A percentile compares a stretch with the other conserved stretches of the same genome.
Conservation (phyloP, 1,140 invertebrate genomes). For the Macrobrachium rosenbergii region DNA sequence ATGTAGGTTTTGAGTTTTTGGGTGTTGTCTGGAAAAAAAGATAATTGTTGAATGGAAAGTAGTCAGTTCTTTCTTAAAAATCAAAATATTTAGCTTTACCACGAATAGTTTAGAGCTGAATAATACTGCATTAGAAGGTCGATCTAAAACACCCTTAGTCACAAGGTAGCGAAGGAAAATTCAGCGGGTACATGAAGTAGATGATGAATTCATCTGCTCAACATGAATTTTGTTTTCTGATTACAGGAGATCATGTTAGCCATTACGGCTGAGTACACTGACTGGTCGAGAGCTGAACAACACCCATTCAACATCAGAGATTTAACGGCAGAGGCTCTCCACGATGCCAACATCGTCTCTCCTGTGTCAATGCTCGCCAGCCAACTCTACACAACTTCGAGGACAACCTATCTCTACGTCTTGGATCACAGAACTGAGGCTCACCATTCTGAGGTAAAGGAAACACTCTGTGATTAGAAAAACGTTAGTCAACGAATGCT, state of each 20-base stretch:
- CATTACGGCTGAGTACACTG: constrained; percentile 94
- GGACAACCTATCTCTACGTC: constrained; percentile 89
- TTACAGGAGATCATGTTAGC: constrained; percentile 75
- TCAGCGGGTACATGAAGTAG: background rate
- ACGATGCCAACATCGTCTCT: constrained; percentile 81
- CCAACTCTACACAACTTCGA: constrained; percentile 73
- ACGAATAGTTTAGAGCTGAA: too few relatives aligned
- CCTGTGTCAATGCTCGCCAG: constrained; percentile 88
- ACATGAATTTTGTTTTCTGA: constrained; percentile 66
- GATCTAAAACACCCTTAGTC: too few relatives aligned
- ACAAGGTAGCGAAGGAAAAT: too few relatives aligned
- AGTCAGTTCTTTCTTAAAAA: too few relatives aligned
- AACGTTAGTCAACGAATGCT: too few relatives aligned
- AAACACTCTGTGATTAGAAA: background rate
- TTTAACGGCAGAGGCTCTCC: constrained; percentile 78
- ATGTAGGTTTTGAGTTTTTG: too few relatives aligned
- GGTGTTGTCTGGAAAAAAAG: too few relatives aligned
- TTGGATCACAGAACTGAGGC: constrained; percentile 92
- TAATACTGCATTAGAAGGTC: too few relatives aligned
- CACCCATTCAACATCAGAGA: constrained; percentile 93
- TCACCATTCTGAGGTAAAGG: constrained; percentile 86
- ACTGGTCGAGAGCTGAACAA: constrained; percentile 93
- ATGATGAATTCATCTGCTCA: constrained; percentile 75
- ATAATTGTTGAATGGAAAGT: too few relatives aligned
- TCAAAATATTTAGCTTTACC: too few relatives aligned